Evolutionary conservation across 2,888 invertebrate species (phyloP).

Genomic region (Lobophora halterata): DNA sequence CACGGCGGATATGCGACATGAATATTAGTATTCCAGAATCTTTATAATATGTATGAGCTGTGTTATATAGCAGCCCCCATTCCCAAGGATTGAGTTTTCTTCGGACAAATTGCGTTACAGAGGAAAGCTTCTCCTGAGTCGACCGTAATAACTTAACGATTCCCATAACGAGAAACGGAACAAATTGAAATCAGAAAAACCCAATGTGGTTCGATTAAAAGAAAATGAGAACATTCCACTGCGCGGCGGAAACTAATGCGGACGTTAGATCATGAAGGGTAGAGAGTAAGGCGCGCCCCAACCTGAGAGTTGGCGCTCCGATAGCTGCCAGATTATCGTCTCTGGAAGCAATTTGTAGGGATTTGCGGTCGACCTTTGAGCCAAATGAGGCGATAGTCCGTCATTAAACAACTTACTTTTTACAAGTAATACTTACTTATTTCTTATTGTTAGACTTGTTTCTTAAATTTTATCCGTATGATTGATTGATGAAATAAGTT

Average conservation of each 20-base stretch:
- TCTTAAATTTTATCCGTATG: neutral
- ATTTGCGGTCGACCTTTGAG: slow-evolving; percentile 60
- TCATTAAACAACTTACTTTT: slow-evolving; percentile 46
- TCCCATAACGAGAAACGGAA: slow-evolving; percentile 45
- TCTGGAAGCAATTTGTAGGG: slow-evolving; percentile 67
- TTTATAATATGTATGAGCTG: too few species aligned
- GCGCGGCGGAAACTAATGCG: slow-evolving; percentile 55
- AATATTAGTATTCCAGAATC: slow-evolving; percentile 19
- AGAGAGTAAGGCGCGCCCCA: slow-evolving; percentile 29
- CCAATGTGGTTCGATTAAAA: slow-evolving; percentile 55
- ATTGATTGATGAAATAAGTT: too few species aligned
- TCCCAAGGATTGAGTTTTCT: slow-evolving; percentile 29
- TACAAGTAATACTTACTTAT: too few species aligned
- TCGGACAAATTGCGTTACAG: slow-evolving; percentile 33
- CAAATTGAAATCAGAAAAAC: slow-evolving; percentile 56
- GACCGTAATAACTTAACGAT: slow-evolving; percentile 41
- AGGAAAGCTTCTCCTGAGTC: slow-evolving; percentile 32
- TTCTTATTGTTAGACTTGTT: slow-evolving; percentile 7
- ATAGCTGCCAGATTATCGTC: slow-evolving; percentile 68
- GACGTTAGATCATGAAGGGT: slow-evolving; percentile 39
- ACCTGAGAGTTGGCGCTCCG: slow-evolving; percentile 40
- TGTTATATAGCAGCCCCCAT: too few species aligned
- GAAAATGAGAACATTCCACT: slow-evolving; percentile 60
- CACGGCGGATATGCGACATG: slow-evolving; percentile 24
- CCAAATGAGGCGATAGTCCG: slow-evolving; percentile 51